These are phyloP conservation scores for Stegostoma tigrinum DNA, from an alignment of 2,113 vertebrate genomes.

Conservation along the genomic window DNA sequence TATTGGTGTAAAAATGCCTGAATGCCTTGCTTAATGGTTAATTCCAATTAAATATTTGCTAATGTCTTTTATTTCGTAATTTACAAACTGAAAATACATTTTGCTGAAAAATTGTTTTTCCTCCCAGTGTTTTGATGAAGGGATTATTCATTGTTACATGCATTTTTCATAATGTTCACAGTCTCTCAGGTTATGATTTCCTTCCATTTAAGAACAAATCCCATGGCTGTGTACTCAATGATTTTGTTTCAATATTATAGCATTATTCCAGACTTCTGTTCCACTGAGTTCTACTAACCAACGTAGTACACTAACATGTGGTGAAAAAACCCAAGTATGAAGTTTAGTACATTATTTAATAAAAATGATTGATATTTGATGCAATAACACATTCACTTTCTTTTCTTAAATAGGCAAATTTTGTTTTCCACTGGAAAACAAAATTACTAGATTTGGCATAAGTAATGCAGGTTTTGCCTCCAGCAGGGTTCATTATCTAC, in stretches of 20 bases:
- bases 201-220: not conserved
- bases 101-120: not conserved
- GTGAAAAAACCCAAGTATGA: not conserved
- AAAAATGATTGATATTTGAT: not conserved
- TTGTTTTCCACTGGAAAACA: not conserved
- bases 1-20: not conserved
- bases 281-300: not conserved
- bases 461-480: too few species aligned
- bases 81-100: not conserved
- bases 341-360: not conserved
- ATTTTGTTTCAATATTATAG: not conserved
- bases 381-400: not conserved
- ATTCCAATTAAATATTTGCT: not conserved
- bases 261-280: not conserved
- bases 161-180: not conserved
- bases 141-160: not conserved
- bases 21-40: not conserved
- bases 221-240: not conserved
- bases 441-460: not conserved
- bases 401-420: not conserved
- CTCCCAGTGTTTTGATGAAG: not conserved
- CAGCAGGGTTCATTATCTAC: too few species aligned
- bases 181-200: not conserved
- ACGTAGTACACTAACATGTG: not conserved
- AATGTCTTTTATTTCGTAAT: not conserved